Base-by-base conservation (phyloP, 2,888 invertebrate genomes). In the Apamea epomidion region DNA sequence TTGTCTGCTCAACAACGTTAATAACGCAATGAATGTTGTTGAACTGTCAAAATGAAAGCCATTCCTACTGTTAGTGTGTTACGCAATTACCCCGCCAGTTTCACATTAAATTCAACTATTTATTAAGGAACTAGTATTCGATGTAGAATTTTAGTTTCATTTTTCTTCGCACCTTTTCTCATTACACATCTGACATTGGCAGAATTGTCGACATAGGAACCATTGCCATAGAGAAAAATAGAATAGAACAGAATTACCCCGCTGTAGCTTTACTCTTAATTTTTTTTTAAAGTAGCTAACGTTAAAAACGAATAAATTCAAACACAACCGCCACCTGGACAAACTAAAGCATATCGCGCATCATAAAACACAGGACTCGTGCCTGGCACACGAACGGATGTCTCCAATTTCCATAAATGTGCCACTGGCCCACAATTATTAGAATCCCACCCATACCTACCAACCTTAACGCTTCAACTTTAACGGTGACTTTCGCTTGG, bases 321-420 rank as follows among this genome's bases (percentile, higher is more conserved):
- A 82, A 84, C n/a, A 37, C 82, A 93, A 91, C 90, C 83, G 91
- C 86, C 95, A 94, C 91, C 93, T 93, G 92, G 93, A 84, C 90
- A 89, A 83, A 85, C 82, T 45, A 62, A 78, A 83, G 85, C 88
- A 92, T 91, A 91, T 88, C 89, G 93, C 93, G 93, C 94, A 88
- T 89, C 89, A 91, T 90, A 91, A 89, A 92, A 90, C 90, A 91
- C 90, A 90, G 89, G 89, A 90, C 96, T 94, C 95, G 95, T 94
- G 96, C 92, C 88, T 82, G 92, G 84, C 96, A 95, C 96, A 93
- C 95, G 97, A 96, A 89, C 96, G 97, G 97, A 96, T 94, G 94
- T 95, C 90, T 92, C 91, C 92, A 92, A 96, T 96, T 96, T 94
- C 94, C 93, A 93, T 93, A 93, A 90, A 91, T 83, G 84, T 87